Conservation (phyloP, 2,113 vertebrate species). For the Mungos mungo region DNA sequence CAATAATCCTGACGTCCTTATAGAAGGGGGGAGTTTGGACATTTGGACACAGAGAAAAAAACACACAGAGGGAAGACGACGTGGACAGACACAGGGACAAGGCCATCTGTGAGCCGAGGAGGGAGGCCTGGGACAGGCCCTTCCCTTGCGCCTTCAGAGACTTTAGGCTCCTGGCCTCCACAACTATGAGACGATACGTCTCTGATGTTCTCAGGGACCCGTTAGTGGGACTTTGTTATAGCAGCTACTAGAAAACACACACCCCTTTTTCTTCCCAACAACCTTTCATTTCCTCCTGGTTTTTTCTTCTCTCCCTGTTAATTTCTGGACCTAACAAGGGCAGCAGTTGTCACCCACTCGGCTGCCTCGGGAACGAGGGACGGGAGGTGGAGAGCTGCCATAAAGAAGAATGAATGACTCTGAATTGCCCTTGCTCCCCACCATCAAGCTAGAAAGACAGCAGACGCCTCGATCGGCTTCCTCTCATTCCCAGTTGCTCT, state of each 20-base stretch:
- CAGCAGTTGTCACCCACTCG: no score
- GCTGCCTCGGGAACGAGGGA: background rate
- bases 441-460: background rate
- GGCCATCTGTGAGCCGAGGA: no score
- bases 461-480: background rate
- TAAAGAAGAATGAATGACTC: background rate
- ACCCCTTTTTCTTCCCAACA: background rate
- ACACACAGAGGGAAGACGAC: background rate
- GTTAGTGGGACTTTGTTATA: accelerated
- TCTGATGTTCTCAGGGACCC: background rate
- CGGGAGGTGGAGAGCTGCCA: background rate
- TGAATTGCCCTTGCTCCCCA: background rate
- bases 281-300: background rate
- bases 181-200: background rate
- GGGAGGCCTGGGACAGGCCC: background rate
- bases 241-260: background rate
- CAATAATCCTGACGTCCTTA: background rate
- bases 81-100: background rate
- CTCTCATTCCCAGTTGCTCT: background rate
- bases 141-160: background rate
- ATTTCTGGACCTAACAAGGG: background rate
- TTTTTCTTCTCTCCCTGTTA: background rate
- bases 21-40: background rate
- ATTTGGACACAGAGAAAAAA: background rate
- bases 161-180: background rate